Percentiles rank a stretch among this genome's conserved stretches.
Conservation (phyloP, 2,113 vertebrate genomes). For the Oophaga pumilio region DNA sequence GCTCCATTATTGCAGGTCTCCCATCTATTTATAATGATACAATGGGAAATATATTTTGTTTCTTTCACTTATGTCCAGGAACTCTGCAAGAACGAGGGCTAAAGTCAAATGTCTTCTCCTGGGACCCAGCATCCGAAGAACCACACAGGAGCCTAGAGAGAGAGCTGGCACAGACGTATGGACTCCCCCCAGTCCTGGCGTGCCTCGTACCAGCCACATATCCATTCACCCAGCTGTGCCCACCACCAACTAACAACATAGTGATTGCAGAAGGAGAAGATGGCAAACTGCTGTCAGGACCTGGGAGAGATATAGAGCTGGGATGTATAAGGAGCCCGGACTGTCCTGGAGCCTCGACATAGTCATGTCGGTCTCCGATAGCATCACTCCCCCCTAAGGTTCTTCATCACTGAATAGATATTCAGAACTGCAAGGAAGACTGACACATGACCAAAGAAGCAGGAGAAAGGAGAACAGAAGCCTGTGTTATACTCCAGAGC, state of each 20-base stretch:
- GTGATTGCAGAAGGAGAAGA: constrained; percentile 67
- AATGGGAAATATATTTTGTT: background rate
- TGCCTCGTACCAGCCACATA: constrained; percentile 60
- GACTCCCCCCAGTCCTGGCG: constrained; percentile 62
- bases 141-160: background rate
- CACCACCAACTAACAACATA: constrained; percentile 40
- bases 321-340: background rate
- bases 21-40: background rate
- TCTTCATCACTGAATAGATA: too few species aligned
- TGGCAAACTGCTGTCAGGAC: constrained; percentile 62
- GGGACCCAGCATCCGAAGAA: background rate
- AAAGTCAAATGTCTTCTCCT: constrained; percentile 2
- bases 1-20: background rate
- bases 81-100: constrained; percentile 73
- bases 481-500: too few species aligned
- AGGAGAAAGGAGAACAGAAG: too few species aligned
- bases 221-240: constrained; percentile 74
- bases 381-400: too few species aligned
- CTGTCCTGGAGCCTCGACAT: background rate
- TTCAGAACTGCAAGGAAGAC: too few species aligned
- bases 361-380: background rate
- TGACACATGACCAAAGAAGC: too few species aligned
- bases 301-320: constrained; percentile 20
- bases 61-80: constrained; percentile 62
- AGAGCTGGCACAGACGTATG: constrained; percentile 56